Evolutionary conservation across 2,113 vertebrate genomes (phyloP).

Genomic region (Porphyrio hochstetteri): DNA sequence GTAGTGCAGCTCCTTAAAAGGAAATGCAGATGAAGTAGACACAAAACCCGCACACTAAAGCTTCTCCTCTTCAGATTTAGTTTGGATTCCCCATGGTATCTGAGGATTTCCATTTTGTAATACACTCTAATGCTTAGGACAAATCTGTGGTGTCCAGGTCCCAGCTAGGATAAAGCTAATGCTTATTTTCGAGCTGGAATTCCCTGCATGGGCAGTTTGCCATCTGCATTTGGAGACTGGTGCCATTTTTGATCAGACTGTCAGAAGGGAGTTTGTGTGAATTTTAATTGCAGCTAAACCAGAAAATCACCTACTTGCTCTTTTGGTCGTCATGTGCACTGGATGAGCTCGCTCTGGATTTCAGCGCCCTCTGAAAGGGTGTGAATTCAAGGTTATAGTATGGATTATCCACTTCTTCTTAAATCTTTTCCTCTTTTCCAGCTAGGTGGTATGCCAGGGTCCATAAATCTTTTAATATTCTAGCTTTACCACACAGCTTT

Average conservation of each 20-base stretch:
- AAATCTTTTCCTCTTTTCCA: not conserved
- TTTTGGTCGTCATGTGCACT: not conserved
- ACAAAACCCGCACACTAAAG: not conserved
- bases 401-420: not conserved
- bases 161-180: not conserved
- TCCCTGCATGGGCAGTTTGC: not conserved
- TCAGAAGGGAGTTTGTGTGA: not conserved
- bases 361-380: not conserved
- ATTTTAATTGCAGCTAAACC: not conserved
- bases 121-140: rapidly evolving
- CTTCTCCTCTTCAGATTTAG: not conserved
- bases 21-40: not conserved
- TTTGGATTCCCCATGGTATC: not conserved
- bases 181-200: not conserved
- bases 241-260: not conserved
- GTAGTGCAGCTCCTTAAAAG: not conserved
- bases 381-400: not conserved
- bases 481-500: constrained; percentile 4
- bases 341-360: not conserved
- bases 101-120: not conserved
- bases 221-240: not conserved
- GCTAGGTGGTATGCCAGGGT: not conserved
- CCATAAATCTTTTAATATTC: constrained; percentile 21
- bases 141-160: rapidly evolving
- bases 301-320: not conserved